Evolutionary conservation across 2,797 vertebrate species (phyloP).

Genomic region (Molothrus aeneus): DNA sequence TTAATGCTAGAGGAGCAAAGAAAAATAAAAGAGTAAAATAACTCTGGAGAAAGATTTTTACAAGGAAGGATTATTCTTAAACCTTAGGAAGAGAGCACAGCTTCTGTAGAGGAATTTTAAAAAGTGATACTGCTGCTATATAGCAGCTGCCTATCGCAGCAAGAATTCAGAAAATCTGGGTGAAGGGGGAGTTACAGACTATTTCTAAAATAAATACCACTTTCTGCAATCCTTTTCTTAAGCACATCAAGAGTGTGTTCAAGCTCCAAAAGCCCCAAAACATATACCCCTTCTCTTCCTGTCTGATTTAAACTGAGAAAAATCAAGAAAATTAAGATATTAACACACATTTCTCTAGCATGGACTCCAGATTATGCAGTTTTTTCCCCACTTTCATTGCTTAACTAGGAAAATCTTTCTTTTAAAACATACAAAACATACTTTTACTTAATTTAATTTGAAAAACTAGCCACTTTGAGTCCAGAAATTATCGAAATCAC

Average conservation of each 20-base stretch:
- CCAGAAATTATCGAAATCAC: not conserved
- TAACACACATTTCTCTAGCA: not conserved
- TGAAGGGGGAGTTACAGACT: rapidly evolving
- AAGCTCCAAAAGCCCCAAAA: not conserved
- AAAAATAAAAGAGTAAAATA: not conserved
- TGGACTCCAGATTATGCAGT: not conserved
- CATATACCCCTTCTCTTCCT: not conserved
- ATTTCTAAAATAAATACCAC: not conserved
- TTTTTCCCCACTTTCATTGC: not conserved
- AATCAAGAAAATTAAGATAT: not conserved
- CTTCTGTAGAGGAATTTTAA: not conserved
- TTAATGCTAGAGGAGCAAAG: not conserved
- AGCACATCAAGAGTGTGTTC: not conserved
- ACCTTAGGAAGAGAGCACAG: not conserved
- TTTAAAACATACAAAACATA: not conserved
- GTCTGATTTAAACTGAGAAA: not conserved
- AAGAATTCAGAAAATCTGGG: not conserved
- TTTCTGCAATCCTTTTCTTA: not conserved
- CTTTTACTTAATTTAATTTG: not conserved
- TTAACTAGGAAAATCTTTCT: not conserved
- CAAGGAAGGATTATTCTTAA: not conserved
- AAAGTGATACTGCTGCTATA: not conserved
- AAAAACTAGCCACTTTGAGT: not conserved
- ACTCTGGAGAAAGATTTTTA: not conserved
- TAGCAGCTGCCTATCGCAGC: not conserved